phyloP scores from a whole-genome alignment of 2,888 invertebrate species.

The Orthosia cruda region DNA sequence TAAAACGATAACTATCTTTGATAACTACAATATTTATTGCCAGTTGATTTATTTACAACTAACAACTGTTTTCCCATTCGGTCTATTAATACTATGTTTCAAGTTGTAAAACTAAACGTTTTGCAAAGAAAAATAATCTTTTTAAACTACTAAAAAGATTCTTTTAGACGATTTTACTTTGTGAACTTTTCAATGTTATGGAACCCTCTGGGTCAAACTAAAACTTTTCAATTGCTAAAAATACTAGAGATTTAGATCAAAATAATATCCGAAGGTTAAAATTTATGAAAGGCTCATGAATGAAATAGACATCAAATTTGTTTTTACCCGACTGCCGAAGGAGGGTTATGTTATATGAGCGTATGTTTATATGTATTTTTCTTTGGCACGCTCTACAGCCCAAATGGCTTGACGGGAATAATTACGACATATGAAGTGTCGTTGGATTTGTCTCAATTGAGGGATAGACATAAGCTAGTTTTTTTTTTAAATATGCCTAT shows the following conservation, averaged over 20 bases:
- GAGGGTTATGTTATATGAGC: no score
- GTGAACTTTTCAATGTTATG: not conserved
- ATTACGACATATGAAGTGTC: no score
- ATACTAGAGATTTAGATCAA: not conserved
- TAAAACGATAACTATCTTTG: constrained; percentile 12
- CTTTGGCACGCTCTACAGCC: no score
- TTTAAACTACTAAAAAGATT: not conserved
- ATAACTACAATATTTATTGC: constrained; percentile 26
- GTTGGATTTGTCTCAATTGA: no score
- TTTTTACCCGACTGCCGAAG: not conserved
- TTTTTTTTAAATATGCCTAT: no score
- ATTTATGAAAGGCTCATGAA: not conserved
- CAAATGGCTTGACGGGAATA: no score
- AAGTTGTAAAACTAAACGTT: not conserved
- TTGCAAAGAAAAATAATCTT: not conserved
- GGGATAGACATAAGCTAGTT: no score
- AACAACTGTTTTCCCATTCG: not conserved
- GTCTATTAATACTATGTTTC: not conserved
- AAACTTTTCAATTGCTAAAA: constrained; percentile 10
- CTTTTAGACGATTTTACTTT: not conserved
- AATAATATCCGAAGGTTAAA: not conserved
- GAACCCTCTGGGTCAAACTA: not conserved
- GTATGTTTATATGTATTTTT: no score
- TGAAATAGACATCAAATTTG: not conserved
- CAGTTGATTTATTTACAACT: constrained; percentile 5